Evolutionary conservation across 2,113 vertebrate genomes (phyloP).

Genomic region (Anguilla japonica): DNA sequence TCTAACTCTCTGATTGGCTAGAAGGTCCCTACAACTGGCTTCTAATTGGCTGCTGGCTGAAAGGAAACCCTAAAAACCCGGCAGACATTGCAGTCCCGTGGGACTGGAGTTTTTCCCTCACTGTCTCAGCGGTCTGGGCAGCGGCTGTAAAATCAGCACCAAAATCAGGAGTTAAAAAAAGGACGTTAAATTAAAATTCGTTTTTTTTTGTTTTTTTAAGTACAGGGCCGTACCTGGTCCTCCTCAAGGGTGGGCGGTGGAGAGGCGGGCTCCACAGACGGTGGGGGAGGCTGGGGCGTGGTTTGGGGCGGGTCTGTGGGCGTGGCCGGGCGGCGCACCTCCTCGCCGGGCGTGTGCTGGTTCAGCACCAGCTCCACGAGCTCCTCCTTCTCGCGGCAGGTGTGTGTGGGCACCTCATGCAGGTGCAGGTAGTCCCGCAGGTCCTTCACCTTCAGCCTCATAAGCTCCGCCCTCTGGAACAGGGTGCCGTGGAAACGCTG

Average conservation of each 20-base stretch:
- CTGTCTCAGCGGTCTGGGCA: too few relatives aligned
- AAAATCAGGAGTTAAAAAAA: neutral
- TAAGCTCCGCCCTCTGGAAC: slow-evolving; percentile 82
- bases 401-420: slow-evolving; percentile 84
- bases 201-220: neutral
- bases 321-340: neutral
- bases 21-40: too few relatives aligned
- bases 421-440: slow-evolving; percentile 90
- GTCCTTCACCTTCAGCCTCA: slow-evolving; percentile 98
- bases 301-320: slow-evolving; percentile 10
- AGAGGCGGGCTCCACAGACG: neutral
- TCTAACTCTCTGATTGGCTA: too few relatives aligned
- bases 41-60: neutral
- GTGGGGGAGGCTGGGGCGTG: neutral
- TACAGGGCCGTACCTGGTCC: slow-evolving; percentile 53
- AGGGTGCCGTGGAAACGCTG: slow-evolving; percentile 83
- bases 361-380: slow-evolving; percentile 88
- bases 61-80: neutral
- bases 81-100: neutral
- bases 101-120: neutral
- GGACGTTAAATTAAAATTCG: neutral
- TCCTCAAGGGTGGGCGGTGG: slow-evolving; percentile 40
- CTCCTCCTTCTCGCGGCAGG: slow-evolving; percentile 94
- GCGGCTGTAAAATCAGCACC: too few relatives aligned
- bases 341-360: slow-evolving; percentile 68